Evolutionary conservation across 1,140 invertebrate genomes (phyloP).

Genomic region (Anastrepha ludens): DNA sequence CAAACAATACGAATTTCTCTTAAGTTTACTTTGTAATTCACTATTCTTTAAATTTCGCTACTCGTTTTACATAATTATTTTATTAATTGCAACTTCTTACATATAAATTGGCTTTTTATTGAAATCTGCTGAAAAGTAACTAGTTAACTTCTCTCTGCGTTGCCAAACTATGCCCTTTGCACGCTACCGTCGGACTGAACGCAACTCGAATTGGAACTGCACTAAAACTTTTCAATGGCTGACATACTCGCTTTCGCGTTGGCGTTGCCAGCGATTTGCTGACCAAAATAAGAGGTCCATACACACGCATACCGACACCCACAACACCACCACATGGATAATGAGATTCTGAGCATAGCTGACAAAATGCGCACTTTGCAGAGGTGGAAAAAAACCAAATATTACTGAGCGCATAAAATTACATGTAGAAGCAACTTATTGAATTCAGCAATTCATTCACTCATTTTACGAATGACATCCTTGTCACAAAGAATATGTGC

Average conservation of each 20-base stretch:
- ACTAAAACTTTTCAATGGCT: slow-evolving; percentile 49
- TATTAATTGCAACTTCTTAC: background rate
- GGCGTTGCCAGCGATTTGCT: slow-evolving; percentile 13
- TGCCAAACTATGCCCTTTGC: slow-evolving; percentile 37
- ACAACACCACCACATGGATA: background rate
- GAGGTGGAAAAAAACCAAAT: background rate
- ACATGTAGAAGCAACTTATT: background rate
- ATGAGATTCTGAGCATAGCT: background rate
- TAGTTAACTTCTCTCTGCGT: background rate
- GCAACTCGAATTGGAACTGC: slow-evolving; percentile 36
- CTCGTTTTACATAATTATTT: background rate
- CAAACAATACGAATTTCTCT: background rate
- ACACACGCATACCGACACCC: background rate
- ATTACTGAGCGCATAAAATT: background rate
- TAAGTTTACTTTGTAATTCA: background rate
- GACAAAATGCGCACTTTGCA: background rate
- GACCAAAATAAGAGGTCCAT: no score
- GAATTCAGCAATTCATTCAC: slow-evolving; percentile 22
- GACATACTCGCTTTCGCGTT: slow-evolving; percentile 39
- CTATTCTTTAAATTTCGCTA: background rate
- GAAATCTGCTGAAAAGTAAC: background rate
- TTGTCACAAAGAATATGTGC: background rate
- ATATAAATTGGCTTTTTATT: background rate
- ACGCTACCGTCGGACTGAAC: slow-evolving; percentile 46
- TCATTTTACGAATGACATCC: background rate